These are phyloP conservation scores for Gerris lacustris DNA, from an alignment of 2,888 invertebrate species.

Conservation along the genomic window DNA sequence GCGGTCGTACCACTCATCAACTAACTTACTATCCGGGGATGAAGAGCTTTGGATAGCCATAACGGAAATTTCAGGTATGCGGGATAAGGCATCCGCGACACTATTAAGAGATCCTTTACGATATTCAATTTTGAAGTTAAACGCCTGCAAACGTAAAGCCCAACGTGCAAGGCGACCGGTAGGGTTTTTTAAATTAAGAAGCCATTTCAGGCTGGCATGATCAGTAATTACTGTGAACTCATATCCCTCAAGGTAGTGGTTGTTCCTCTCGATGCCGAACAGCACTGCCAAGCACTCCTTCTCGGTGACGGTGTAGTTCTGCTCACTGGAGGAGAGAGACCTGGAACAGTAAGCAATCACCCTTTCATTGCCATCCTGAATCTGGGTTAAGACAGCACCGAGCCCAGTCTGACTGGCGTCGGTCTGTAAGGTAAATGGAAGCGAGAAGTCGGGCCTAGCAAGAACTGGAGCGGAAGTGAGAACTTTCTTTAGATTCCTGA, in stretches of 20 bases:
- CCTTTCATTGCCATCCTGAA: slow-evolving; percentile 8
- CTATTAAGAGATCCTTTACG: neutral
- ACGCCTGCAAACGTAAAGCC: neutral
- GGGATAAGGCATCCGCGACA: neutral
- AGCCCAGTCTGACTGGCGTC: slow-evolving; percentile 11
- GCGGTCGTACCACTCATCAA: neutral
- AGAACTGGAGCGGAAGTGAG: neutral
- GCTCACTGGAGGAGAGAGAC: slow-evolving; percentile 16
- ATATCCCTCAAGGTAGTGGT: slow-evolving; percentile 29
- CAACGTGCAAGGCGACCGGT: neutral
- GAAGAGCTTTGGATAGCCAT: too few species aligned
- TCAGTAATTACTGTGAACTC: slow-evolving; percentile 31
- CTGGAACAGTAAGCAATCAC: slow-evolving; percentile 9
- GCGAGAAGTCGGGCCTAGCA: neutral
- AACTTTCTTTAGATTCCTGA: slow-evolving; percentile 6
- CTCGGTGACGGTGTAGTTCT: slow-evolving; percentile 28
- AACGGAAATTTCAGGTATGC: neutral
- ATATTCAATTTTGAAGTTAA: neutral
- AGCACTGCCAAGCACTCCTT: slow-evolving; percentile 29
- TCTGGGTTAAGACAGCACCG: slow-evolving; percentile 13
- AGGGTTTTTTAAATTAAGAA: neutral
- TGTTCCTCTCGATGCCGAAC: slow-evolving; percentile 26
- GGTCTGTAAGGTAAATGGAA: slow-evolving; percentile 6
- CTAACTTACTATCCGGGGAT: neutral
- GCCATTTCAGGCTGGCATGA: slow-evolving; percentile 20